phyloP scores from a whole-genome alignment of 1,140 invertebrate species.

The Drosophila baimaii region DNA sequence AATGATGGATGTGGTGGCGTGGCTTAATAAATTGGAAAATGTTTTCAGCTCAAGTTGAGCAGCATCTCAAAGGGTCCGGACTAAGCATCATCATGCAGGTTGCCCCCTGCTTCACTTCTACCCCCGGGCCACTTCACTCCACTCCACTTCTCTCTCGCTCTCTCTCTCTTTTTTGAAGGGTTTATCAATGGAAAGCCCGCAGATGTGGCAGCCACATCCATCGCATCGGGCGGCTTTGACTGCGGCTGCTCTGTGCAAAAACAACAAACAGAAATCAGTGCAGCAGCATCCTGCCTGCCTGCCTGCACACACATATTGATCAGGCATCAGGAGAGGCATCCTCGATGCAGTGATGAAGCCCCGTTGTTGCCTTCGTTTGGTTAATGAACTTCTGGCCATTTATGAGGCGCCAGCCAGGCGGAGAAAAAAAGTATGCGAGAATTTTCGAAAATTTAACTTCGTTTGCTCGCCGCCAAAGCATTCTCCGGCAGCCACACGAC shows the following conservation, averaged over 20 bases:
- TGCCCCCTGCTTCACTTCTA: slow-evolving; percentile 14
- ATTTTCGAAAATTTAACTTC: slow-evolving; percentile 25
- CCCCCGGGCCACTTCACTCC: slow-evolving; percentile 5
- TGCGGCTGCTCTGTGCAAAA: slow-evolving; percentile 34
- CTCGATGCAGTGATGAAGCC: slow-evolving; percentile 28
- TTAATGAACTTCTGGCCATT: slow-evolving; percentile 51
- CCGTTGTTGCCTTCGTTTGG: slow-evolving; percentile 13
- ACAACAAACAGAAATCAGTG: slow-evolving; percentile 40
- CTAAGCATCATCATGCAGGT: slow-evolving; percentile 41
- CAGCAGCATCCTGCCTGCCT: too few relatives aligned
- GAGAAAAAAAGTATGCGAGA: slow-evolving; percentile 5
- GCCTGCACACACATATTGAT: slow-evolving; percentile 46
- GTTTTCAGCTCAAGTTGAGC: slow-evolving; percentile 51
- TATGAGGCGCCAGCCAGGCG: slow-evolving; percentile 22
- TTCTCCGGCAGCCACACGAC: slow-evolving; percentile 16
- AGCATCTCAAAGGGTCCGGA: slow-evolving; percentile 34
- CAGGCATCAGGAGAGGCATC: too few relatives aligned
- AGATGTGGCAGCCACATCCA: slow-evolving; percentile 37
- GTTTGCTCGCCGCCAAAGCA: not conserved
- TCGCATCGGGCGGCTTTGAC: slow-evolving; percentile 20
- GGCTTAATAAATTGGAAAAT: slow-evolving; percentile 82
- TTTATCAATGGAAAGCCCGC: slow-evolving; percentile 51
- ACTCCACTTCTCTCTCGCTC: not conserved
- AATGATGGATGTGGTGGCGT: slow-evolving; percentile 81
- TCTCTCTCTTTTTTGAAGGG: slow-evolving; percentile 20